phyloP scores from a whole-genome alignment of 2,113 vertebrate species.

The Eclectus roratus region DNA sequence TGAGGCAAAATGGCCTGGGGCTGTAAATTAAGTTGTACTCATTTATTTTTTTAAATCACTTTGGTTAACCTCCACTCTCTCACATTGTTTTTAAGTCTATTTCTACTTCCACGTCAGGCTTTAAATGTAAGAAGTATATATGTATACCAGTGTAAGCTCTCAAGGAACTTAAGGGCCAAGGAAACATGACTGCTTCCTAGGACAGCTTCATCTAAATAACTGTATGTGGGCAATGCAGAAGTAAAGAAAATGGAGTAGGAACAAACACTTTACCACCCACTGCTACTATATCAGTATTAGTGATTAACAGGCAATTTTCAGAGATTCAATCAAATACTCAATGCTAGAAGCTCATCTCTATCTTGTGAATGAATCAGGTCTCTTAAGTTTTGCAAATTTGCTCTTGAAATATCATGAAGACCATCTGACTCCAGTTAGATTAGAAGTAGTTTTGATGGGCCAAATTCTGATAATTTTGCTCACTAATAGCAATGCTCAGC shows the following conservation, averaged over 20 bases:
- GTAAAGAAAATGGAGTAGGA: background rate
- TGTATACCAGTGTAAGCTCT: background rate
- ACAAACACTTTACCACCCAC: background rate
- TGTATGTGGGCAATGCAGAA: background rate
- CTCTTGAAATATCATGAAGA: background rate
- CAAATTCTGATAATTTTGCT: background rate
- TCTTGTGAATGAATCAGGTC: background rate
- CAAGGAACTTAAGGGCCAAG: background rate
- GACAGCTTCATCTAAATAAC: background rate
- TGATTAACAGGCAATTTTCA: slow-evolving; percentile 15
- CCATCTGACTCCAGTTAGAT: background rate
- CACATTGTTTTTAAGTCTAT: background rate
- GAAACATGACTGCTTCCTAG: background rate
- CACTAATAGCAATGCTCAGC: background rate
- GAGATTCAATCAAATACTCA: background rate
- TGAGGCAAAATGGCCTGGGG: background rate
- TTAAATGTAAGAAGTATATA: background rate
- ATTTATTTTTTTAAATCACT: background rate
- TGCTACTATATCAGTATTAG: background rate
- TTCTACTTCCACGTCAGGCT: background rate
- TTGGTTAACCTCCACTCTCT: slow-evolving; percentile 1
- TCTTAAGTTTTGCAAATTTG: background rate
- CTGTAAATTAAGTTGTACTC: background rate
- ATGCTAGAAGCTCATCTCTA: background rate
- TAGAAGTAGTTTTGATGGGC: background rate